phyloP scores from a whole-genome alignment of 2,888 invertebrate species.

The Spialia ferax region DNA sequence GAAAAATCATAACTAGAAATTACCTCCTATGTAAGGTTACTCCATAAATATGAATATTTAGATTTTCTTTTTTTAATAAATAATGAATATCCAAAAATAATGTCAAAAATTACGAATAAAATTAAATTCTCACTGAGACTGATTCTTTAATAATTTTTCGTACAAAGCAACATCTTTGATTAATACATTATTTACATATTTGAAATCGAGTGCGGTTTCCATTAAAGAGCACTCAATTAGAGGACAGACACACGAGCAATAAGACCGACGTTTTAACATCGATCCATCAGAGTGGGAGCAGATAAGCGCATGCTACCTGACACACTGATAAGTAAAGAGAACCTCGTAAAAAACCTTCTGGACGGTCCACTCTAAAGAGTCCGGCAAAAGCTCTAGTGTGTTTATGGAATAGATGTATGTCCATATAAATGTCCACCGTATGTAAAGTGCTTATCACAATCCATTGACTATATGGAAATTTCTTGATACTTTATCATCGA shows the following conservation, averaged over 20 bases:
- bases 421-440: not conserved
- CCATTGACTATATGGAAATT: not conserved
- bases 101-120: too few species aligned
- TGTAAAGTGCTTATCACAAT: conserved; percentile 3
- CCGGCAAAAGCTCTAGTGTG: conserved; percentile 31
- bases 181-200: conserved; percentile 54
- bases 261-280: conserved; percentile 71
- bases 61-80: too few species aligned
- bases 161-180: conserved; percentile 23
- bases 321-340: conserved; percentile 76
- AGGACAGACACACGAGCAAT: conserved; percentile 59
- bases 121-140: too few species aligned
- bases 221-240: conserved; percentile 71
- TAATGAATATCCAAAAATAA: too few species aligned
- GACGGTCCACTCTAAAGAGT: conserved; percentile 30
- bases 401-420: conserved; percentile 21
- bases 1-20: not conserved
- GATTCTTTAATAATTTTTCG: conserved; percentile 20
- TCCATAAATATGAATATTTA: too few species aligned
- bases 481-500: not conserved
- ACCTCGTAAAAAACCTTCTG: conserved; percentile 33
- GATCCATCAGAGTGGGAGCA: conserved; percentile 74
- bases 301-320: conserved; percentile 77
- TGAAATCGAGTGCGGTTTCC: conserved; percentile 61
- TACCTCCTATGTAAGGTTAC: too few species aligned